phyloP scores from a whole-genome alignment of 2,113 vertebrate genomes.

The Atractosteus spatula region DNA sequence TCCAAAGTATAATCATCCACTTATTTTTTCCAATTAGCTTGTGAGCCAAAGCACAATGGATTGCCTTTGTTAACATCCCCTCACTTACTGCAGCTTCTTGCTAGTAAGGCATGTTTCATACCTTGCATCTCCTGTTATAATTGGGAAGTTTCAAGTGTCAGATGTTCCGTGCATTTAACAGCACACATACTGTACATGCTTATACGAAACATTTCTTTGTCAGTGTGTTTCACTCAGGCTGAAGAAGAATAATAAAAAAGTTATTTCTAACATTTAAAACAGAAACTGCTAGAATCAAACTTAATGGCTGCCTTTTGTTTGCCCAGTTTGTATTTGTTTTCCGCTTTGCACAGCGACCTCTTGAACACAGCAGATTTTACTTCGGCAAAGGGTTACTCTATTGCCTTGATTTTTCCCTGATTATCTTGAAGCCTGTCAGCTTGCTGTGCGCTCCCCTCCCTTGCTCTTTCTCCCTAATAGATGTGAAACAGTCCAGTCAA shows the following conservation, averaged over 20 bases:
- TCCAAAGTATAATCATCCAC: background rate
- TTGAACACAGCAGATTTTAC: slow-evolving; percentile 49
- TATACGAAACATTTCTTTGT: slow-evolving; percentile 1
- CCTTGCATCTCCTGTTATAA: slow-evolving; percentile 15
- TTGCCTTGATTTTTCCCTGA: slow-evolving; percentile 74
- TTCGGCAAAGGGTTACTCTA: slow-evolving; percentile 63
- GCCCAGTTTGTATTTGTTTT: slow-evolving; percentile 51
- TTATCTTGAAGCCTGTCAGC: slow-evolving; percentile 87
- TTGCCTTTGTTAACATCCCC: slow-evolving; percentile 6
- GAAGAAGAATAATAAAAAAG: background rate
- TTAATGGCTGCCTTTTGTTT: slow-evolving; percentile 32
- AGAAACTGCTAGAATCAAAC: slow-evolving; percentile 25
- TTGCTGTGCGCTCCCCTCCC: slow-evolving; percentile 56
- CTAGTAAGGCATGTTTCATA: slow-evolving; percentile 13
- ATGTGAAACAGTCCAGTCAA: slow-evolving; percentile 84
- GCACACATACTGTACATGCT: background rate
- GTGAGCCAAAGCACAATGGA: background rate
- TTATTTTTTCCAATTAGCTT: background rate
- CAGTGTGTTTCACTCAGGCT: slow-evolving; percentile 6
- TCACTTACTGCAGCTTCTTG: background rate
- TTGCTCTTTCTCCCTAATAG: slow-evolving; percentile 83
- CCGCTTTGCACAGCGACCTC: slow-evolving; percentile 57
- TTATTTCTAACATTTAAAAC: slow-evolving; percentile 20
- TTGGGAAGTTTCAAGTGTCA: slow-evolving; percentile 7
- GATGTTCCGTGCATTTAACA: slow-evolving; percentile 11